Percentiles rank a stretch among this genome's conserved stretches.
Conservation (phyloP, 2,888 invertebrate genomes). For the Kuschelorhynchus macadamiae region DNA sequence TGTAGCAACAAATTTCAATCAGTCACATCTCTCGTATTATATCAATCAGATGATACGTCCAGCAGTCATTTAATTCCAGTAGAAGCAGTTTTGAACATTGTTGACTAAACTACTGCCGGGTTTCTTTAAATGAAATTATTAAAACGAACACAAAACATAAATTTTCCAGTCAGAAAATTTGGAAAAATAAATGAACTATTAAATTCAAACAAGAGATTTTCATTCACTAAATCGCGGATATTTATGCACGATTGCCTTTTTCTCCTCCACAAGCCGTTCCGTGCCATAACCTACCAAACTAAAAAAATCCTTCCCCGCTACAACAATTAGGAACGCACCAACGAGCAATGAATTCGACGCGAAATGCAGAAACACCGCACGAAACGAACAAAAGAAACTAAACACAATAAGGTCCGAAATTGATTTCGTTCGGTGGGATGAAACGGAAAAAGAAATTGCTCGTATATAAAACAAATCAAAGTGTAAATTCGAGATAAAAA, state of each 20-base stretch:
- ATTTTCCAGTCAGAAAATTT: too few species aligned
- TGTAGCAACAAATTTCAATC: too few species aligned
- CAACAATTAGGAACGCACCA: constrained; percentile 27
- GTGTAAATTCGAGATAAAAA: constrained; percentile 35
- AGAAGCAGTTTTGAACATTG: too few species aligned
- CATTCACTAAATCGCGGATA: constrained; percentile 1
- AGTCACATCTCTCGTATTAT: too few species aligned
- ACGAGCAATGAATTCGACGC: constrained; percentile 27
- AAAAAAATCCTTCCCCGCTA: constrained; percentile 11
- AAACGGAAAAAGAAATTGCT: constrained; percentile 42
- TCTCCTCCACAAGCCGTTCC: constrained; percentile 5
- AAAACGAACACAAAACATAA: too few species aligned
- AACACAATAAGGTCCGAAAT: constrained; percentile 43
- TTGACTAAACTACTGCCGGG: too few species aligned
- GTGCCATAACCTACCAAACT: constrained; percentile 10
- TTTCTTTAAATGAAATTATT: too few species aligned
- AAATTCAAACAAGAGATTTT: too few species aligned
- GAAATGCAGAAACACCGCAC: constrained; percentile 34
- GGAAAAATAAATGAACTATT: too few species aligned
- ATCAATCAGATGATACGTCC: too few species aligned
- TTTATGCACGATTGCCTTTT: constrained; percentile 9
- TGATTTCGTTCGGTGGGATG: constrained; percentile 40
- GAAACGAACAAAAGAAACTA: constrained; percentile 40
- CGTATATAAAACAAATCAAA: constrained; percentile 41
- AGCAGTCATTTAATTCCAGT: too few species aligned